A percentile compares a stretch with the other conserved stretches of the same genome.
Evolutionary conservation across 2,888 invertebrate species (phyloP).

Genomic region (Carcina quercana): DNA sequence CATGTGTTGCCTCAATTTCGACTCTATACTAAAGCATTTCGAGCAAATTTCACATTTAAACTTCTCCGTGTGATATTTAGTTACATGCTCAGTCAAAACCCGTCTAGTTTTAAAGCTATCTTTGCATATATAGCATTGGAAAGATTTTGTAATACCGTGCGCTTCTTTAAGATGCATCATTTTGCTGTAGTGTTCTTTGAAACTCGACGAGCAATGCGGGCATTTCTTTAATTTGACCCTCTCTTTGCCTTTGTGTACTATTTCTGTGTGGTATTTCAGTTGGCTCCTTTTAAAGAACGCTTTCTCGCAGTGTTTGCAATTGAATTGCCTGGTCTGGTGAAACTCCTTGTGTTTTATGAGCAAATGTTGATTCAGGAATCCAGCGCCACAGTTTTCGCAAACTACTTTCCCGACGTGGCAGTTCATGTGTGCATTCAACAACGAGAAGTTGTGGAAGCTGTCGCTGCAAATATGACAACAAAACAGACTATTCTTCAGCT

Average conservation of each 20-base stretch:
- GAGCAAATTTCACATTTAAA: slow-evolving; percentile 57
- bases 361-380: slow-evolving; percentile 36
- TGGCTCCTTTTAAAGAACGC: slow-evolving; percentile 53
- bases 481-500: slow-evolving; percentile 25
- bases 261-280: slow-evolving; percentile 51
- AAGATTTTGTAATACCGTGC: slow-evolving; percentile 34
- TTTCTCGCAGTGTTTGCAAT: slow-evolving; percentile 48
- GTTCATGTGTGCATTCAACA: slow-evolving; percentile 41
- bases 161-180: slow-evolving; percentile 33
- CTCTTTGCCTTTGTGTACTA: slow-evolving; percentile 36
- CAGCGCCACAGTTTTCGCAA: slow-evolving; percentile 44
- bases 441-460: slow-evolving; percentile 30
- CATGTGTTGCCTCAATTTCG: slow-evolving; percentile 57
- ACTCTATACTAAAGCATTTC: slow-evolving; percentile 56
- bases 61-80: slow-evolving; percentile 48
- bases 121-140: slow-evolving; percentile 36
- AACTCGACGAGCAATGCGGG: slow-evolving; percentile 30
- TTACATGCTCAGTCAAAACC: slow-evolving; percentile 37
- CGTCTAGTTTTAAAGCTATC: slow-evolving; percentile 29
- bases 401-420: slow-evolving; percentile 41
- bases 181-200: slow-evolving; percentile 43
- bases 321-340: slow-evolving; percentile 26
- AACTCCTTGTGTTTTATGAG: slow-evolving; percentile 36
- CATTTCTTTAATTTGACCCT: slow-evolving; percentile 33
- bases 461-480: slow-evolving; percentile 36